Evolutionary conservation across 2,888 invertebrate genomes (phyloP), one percentile per base, ranked within the genome.

Genomic region (Melieria crassipennis): DNA sequence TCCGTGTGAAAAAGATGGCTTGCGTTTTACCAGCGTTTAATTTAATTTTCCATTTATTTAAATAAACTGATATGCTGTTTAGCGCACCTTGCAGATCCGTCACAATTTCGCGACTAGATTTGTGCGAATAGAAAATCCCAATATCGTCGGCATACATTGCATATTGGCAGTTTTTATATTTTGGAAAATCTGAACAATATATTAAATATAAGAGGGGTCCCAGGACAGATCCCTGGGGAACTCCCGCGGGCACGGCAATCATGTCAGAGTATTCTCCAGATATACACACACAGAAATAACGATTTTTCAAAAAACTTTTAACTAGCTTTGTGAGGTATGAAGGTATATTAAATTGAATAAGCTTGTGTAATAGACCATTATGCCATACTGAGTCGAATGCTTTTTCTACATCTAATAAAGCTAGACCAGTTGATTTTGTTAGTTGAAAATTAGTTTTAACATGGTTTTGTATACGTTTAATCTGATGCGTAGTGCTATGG

Each of bases 141-240:
- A 62, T 62, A 13, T 62, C 61, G 46, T 62, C 61, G 9, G 61
- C 61, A 47, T 62, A 62, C 62, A 62, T 62, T 43, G 62, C 16
- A 47, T 62, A 47, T 4, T 47, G 47, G 16, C 62, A 10, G 56
- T 56, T 56, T n/a, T 56, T 30, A 56, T 30, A 10, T 30, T 7
- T 13, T 30, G 56, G 52, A 1, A 66, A n/a, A 57, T 66, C 66
- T 45, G 66, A 55, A 4, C 48, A 62, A n/a, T n/a, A 62, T 7
- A 69, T 69, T 10, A 50, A 55, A 55, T 52, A 69, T 4, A 69
- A 55, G n/a, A 69, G 7, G 5, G 62, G 62, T 4, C 68, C 62
- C 2, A 69, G n/a, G 6, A 69, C 68, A 5, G 68, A 69, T 43
- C 62, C 68, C 52, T 69, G 62, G 9, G 68, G 62, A 10, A 69